Evolutionary conservation across 2,113 vertebrate genomes (phyloP), one percentile per base, ranked within the genome.

Genomic region (Pygoscelis antarcticus): DNA sequence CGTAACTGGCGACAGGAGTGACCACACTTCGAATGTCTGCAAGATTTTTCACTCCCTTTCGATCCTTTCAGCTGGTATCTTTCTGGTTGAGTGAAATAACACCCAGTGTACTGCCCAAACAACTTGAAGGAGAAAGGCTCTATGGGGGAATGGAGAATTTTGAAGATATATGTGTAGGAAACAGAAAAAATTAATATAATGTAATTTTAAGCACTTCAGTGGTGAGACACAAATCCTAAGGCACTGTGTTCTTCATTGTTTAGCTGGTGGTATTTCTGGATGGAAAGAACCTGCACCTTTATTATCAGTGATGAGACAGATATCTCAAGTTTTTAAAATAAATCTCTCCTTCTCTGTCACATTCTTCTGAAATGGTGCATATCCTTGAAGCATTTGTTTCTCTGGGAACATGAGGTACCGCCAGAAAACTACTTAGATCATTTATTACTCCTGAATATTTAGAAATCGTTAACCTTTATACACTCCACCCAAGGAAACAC

Each of bases 381-480:
- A 93, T 93, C 97, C 87, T 90, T 89, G 62, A 91, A 96, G 84
- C 89, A 80, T 94, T 97, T 93, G 57, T 90, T 95, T 94, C 91
- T 93, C 74, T 88, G 95, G 87, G 96, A 97, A 97, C 94, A 96
- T 77, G 93, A 96, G 97, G 96, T 96, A 91, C 96, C 49, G 91
- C 95, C 95, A 97, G 95, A 96, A 96, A 97, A 96, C 94, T 94
- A 93, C 94, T 97, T 93, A 95, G 96, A 96, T 97, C 96, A 97
- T 97, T 96, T 95, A 95, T 96, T 97, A 96, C 94, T 96, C 93
- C 94, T 94, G 94, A 97, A 97, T 96, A 97, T 97, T 97, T 96
- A 97, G 96, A 96, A 95, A 97, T 95, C 66, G 60, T 96, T 97
- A 97, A 97, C 95, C 95, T 97, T 96, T 97, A 94, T 64, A 85